Evolutionary conservation across 2,113 vertebrate genomes (phyloP).

Genomic region (Eublepharis macularius): DNA sequence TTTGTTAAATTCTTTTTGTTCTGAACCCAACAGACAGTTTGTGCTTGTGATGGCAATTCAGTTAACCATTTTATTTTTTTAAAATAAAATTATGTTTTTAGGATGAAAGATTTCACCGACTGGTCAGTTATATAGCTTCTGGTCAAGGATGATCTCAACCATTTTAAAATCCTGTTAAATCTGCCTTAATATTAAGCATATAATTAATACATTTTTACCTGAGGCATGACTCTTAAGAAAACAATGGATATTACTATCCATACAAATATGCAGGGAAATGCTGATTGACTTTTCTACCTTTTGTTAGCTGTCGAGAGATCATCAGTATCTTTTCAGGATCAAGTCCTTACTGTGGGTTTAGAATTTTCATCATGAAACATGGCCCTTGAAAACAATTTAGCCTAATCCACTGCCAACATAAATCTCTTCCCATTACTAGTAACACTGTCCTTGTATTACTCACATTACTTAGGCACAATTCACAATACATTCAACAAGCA

Average conservation of each 20-base stretch:
- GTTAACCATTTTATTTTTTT: background rate
- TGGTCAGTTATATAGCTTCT: background rate
- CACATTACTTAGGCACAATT: slow-evolving; percentile 33
- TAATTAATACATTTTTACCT: background rate
- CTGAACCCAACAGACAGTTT: background rate
- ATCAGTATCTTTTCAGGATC: background rate
- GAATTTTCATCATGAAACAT: background rate
- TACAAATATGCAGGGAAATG: background rate
- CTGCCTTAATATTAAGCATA: background rate
- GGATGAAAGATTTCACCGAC: background rate
- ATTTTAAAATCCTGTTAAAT: background rate
- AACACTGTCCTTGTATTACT: slow-evolving; percentile 19
- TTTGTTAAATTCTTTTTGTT: background rate
- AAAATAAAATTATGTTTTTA: background rate
- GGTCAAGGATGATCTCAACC: background rate
- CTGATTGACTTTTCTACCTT: background rate
- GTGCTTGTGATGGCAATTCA: background rate
- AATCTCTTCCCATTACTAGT: background rate
- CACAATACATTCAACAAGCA: slow-evolving; percentile 35
- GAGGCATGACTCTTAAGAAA: background rate
- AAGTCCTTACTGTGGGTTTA: background rate
- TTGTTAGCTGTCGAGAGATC: background rate
- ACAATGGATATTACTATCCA: background rate
- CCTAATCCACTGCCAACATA: background rate
- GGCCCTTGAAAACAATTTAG: background rate